Conservation (phyloP, 2,113 vertebrate species). For the Buteo buteo region DNA sequence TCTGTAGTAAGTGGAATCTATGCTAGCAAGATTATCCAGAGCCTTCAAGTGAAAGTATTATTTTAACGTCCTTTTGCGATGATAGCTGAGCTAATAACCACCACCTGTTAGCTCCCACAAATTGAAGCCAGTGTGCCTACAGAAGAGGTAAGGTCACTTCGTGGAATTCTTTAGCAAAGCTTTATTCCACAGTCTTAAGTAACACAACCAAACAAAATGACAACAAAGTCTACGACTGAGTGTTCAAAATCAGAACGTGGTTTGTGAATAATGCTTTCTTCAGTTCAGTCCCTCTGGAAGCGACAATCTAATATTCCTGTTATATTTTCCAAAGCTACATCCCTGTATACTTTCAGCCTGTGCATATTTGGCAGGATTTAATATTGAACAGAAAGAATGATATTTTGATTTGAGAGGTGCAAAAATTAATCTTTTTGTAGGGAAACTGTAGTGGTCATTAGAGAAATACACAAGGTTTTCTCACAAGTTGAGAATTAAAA, state of each 20-base stretch:
- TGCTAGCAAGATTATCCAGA: background rate
- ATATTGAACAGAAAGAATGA: background rate
- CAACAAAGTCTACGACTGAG: background rate
- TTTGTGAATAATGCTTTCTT: background rate
- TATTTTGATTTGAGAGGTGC: background rate
- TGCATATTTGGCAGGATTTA: background rate
- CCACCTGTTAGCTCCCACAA: slow-evolving; percentile 6
- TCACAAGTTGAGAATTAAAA: background rate
- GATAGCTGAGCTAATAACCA: background rate
- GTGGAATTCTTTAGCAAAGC: background rate
- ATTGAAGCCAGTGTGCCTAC: background rate
- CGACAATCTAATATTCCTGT: background rate
- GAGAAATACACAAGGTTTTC: background rate
- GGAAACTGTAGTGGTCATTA: background rate
- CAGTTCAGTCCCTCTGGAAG: background rate
- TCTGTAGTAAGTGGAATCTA: background rate
- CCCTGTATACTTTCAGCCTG: background rate
- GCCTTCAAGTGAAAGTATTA: background rate
- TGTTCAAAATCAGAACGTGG: background rate
- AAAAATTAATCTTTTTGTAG: background rate
- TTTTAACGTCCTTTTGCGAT: background rate
- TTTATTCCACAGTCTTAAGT: background rate
- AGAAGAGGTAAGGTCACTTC: background rate
- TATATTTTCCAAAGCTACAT: background rate
- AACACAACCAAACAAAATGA: background rate